These are phyloP conservation scores for Umimayanthus chanpuru DNA, from an alignment of 92 coral and sea anemone species.

Conservation along the genomic window DNA sequence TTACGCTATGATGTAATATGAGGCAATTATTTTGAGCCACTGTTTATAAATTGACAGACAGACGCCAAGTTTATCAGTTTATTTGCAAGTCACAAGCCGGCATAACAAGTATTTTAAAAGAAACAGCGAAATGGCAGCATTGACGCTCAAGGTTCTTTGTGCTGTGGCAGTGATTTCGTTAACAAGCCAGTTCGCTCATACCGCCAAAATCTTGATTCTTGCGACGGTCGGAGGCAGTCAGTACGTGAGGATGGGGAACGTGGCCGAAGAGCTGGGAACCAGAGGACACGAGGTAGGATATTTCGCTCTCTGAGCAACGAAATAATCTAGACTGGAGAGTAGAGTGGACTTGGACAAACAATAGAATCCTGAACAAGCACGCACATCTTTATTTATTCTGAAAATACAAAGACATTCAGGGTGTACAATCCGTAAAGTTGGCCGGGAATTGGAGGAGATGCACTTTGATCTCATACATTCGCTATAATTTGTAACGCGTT, in stretches of 20 bases:
- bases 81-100: too few relatives aligned
- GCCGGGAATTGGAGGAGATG: too few relatives aligned
- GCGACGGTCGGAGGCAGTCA: slow-evolving; percentile 34
- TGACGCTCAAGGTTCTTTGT: slow-evolving; percentile 8
- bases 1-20: neutral
- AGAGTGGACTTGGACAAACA: too few relatives aligned
- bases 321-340: too few relatives aligned
- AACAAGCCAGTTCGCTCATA: neutral
- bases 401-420: too few relatives aligned
- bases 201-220: slow-evolving; percentile 17
- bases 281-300: slow-evolving; percentile 35
- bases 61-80: neutral
- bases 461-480: too few relatives aligned
- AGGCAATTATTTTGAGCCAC: neutral
- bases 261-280: slow-evolving; percentile 32
- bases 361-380: too few relatives aligned
- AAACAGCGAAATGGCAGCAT: neutral
- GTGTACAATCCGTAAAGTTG: too few relatives aligned
- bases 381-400: too few relatives aligned
- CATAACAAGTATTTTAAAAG: neutral
- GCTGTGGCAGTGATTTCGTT: neutral
- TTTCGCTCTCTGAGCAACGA: too few relatives aligned
- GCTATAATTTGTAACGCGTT: too few relatives aligned
- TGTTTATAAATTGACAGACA: neutral
- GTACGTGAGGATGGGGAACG: slow-evolving; percentile 33